phyloP scores from a whole-genome alignment of 2,113 vertebrate species.

The Mormyrus lacerda region DNA sequence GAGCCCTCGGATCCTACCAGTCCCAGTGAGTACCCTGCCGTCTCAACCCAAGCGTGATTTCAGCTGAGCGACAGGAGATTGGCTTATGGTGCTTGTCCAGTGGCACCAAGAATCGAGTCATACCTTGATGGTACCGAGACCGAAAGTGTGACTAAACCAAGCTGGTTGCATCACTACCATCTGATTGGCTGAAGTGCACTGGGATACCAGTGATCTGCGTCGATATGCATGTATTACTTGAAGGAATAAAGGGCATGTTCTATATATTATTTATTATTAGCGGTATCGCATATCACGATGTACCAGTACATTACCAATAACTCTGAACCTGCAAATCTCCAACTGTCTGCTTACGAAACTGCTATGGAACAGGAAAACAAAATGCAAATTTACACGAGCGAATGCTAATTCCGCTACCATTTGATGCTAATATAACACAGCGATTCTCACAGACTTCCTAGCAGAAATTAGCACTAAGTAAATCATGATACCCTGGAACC shows the following conservation, averaged over 20 bases:
- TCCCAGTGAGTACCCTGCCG: conserved; percentile 46
- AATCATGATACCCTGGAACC: no score
- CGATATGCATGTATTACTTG: not conserved
- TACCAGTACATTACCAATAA: no score
- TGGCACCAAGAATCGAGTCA: not conserved
- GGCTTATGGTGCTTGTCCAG: not conserved
- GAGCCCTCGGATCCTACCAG: conserved; percentile 49
- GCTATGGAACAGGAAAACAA: no score
- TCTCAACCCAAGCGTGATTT: not conserved
- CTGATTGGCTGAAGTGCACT: not conserved
- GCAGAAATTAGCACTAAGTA: no score
- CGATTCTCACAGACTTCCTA: no score
- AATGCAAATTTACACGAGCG: no score
- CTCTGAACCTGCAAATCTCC: no score
- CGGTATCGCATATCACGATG: no score
- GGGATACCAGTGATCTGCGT: not conserved
- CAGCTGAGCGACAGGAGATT: not conserved
- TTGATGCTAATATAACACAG: no score
- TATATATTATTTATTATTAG: not conserved
- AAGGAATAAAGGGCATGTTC: not conserved
- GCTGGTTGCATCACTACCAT: not conserved
- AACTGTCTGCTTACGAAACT: not conserved
- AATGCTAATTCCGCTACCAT: no score
- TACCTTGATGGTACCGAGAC: not conserved
- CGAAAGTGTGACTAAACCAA: not conserved